These are phyloP conservation scores for Oscheius sp. DNA, from an alignment of 2,888 invertebrate species.

Conservation along the genomic window DNA sequence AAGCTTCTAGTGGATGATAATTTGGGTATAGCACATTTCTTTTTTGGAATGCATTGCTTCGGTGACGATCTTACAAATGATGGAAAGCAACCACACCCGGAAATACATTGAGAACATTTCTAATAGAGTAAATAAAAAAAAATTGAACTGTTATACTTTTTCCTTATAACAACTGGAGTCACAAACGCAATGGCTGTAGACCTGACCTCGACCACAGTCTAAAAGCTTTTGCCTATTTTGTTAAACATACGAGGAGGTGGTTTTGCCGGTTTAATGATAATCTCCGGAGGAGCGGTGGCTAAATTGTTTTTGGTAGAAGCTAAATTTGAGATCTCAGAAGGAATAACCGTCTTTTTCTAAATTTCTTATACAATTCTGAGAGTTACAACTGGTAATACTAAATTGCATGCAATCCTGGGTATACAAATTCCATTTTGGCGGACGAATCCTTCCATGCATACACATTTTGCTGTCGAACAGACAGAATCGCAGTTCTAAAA, in stretches of 20 bases:
- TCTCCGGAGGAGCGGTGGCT: background rate
- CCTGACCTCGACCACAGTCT: background rate
- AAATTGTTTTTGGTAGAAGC: background rate
- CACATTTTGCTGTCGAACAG: constrained; percentile 13
- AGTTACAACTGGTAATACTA: background rate
- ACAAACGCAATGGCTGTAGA: constrained; percentile 8
- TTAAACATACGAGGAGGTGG: background rate
- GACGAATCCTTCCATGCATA: constrained; percentile 21
- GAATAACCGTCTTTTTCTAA: background rate
- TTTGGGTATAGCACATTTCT: background rate
- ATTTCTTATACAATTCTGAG: background rate
- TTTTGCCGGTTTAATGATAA: background rate
- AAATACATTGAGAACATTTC: background rate
- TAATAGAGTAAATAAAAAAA: background rate
- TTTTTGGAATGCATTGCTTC: background rate
- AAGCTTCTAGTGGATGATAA: too few species aligned
- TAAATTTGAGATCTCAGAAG: background rate
- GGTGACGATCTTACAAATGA: background rate
- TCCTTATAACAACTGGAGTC: constrained; percentile 1
- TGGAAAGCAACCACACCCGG: constrained; percentile 20
- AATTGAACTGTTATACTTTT: background rate
- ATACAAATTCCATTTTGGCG: constrained; percentile 37
- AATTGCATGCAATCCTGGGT: constrained; percentile 20
- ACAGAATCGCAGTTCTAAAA: background rate
- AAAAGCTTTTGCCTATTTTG: constrained; percentile 17